Evolutionary conservation across 2,888 invertebrate species (phyloP).

Genomic region (Platycheirus albimanus): DNA sequence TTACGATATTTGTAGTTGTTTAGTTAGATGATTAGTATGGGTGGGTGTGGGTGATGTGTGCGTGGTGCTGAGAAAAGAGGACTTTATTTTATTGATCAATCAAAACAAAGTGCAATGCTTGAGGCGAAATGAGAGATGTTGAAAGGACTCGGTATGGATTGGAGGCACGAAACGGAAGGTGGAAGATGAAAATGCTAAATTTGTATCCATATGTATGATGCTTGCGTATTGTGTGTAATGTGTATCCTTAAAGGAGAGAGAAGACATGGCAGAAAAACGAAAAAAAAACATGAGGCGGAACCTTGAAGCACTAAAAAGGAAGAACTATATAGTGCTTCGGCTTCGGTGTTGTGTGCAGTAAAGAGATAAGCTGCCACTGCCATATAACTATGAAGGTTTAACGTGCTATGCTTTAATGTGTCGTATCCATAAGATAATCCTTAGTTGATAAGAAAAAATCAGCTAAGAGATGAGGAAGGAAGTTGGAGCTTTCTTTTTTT

Average conservation of each 20-base stretch:
- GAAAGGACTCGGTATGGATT: neutral
- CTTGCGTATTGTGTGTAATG: neutral
- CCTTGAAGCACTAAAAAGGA: slow-evolving; percentile 19
- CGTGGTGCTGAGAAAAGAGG: neutral
- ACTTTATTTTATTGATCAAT: slow-evolving; percentile 55
- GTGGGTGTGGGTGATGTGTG: too few species aligned
- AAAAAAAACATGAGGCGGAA: slow-evolving; percentile 47
- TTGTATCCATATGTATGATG: neutral
- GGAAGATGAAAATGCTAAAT: slow-evolving; percentile 12
- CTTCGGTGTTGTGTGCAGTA: neutral
- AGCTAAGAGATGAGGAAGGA: neutral
- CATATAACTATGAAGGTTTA: slow-evolving; percentile 46
- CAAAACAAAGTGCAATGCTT: slow-evolving; percentile 27
- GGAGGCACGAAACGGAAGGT: neutral
- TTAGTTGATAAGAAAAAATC: slow-evolving; percentile 16
- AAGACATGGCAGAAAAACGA: slow-evolving; percentile 14
- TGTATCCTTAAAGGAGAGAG: slow-evolving; percentile 1
- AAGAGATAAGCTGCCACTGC: slow-evolving; percentile 34
- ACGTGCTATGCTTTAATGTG: slow-evolving; percentile 39
- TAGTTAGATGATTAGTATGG: too few species aligned
- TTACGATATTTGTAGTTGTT: neutral
- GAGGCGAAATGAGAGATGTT: slow-evolving; percentile 4
- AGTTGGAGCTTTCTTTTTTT: neutral
- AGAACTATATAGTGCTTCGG: slow-evolving; percentile 8
- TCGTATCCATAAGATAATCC: neutral